A percentile compares a stretch with the other conserved stretches of the same genome.
Evolutionary conservation across 2,888 invertebrate genomes (phyloP).

Genomic region (Sphaerophoria rueppellii): DNA sequence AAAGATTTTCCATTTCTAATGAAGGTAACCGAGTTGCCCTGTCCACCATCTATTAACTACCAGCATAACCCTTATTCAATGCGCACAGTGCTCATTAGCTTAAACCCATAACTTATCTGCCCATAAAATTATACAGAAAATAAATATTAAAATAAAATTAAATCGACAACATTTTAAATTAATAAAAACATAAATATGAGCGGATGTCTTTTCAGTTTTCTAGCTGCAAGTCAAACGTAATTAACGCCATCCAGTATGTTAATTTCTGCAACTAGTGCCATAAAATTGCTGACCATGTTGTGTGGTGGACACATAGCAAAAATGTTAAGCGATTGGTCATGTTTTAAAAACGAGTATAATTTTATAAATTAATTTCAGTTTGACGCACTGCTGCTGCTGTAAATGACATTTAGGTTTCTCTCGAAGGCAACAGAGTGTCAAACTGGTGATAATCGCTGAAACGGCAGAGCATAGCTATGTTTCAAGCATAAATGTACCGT

Average conservation of each 20-base stretch:
- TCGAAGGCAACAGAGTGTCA: neutral
- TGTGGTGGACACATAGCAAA: conserved; percentile 22
- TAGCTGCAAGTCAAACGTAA: neutral
- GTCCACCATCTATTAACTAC: too few relatives aligned
- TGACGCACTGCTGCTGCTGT: conserved; percentile 36
- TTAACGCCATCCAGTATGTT: conserved; percentile 8
- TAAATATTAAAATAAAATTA: neutral
- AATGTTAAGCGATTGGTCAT: conserved; percentile 45
- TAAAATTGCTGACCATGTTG: conserved; percentile 59
- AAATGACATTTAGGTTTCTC: too few relatives aligned
- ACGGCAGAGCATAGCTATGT: conserved; percentile 3
- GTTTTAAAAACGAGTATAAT: neutral
- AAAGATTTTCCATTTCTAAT: too few relatives aligned
- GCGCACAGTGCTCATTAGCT: conserved; percentile 53
- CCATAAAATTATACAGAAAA: conserved; percentile 3
- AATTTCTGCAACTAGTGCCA: conserved; percentile 42
- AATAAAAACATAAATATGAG: conserved; percentile 4
- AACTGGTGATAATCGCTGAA: neutral
- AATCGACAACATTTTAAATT: conserved; percentile 7
- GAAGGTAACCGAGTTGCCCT: too few relatives aligned
- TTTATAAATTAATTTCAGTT: conserved; percentile 65
- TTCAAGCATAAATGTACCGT: conserved; percentile 14
- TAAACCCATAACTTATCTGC: conserved; percentile 53
- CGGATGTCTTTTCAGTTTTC: neutral
- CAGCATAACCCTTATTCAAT: conserved; percentile 43